Conservation (phyloP, 2,113 vertebrate species). For the Oreochromis tanganicae region DNA sequence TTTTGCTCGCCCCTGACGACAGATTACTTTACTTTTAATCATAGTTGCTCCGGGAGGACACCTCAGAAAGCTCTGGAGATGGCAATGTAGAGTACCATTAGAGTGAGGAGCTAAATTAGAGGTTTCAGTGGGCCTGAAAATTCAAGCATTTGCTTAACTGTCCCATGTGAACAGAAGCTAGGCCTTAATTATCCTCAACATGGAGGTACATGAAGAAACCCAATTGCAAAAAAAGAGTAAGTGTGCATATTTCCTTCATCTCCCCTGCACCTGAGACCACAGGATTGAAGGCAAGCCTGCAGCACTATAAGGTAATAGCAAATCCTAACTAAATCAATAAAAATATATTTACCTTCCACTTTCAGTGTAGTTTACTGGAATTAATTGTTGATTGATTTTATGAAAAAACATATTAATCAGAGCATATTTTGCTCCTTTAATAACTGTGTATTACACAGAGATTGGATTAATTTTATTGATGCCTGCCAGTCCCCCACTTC, state of each 20-base stretch:
- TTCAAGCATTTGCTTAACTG: slow-evolving; percentile 41
- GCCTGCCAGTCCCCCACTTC: not conserved
- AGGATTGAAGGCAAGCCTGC: not conserved
- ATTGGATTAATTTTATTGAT: not conserved
- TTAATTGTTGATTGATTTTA: not conserved
- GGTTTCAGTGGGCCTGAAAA: slow-evolving; percentile 47
- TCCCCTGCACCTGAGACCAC: not conserved
- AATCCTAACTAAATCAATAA: not conserved
- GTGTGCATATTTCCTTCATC: not conserved
- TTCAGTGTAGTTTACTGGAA: not conserved
- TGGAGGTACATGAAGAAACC: not conserved
- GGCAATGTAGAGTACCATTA: slow-evolving; percentile 39
- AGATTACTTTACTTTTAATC: slow-evolving; percentile 59
- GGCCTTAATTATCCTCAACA: slow-evolving; percentile 42
- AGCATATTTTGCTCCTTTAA: not conserved
- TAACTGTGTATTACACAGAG: not conserved
- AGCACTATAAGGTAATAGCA: not conserved
- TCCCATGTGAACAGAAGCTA: slow-evolving; percentile 18
- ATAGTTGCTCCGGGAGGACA: slow-evolving; percentile 32
- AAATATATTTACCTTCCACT: not conserved
- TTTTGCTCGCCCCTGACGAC: slow-evolving; percentile 8
- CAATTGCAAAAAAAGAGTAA: not conserved
- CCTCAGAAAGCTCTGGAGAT: slow-evolving; percentile 42
- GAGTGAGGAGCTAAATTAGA: slow-evolving; percentile 47
- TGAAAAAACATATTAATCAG: not conserved